Base-by-base conservation (phyloP, 2,113 vertebrate species). In the Tonatia bakeri region DNA sequence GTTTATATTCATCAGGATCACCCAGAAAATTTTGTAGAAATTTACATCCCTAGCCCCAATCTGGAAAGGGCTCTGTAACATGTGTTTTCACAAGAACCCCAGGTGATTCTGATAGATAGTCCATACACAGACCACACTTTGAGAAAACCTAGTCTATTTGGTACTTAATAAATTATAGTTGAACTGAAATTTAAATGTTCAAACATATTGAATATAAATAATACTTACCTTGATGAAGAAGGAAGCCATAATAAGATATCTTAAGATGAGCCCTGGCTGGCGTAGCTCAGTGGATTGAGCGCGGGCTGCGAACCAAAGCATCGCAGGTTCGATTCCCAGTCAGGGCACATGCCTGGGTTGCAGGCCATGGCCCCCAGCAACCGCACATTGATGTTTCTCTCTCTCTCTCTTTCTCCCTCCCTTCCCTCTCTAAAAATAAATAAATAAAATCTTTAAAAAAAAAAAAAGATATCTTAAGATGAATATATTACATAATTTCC, bases 401-500 rank as follows among this genome's bases (percentile, higher is more conserved):
- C n/a, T n/a, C n/a, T n/a, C n/a, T n/a, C n/a, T n/a, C n/a, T n/a
- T n/a, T n/a, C n/a, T n/a, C n/a, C n/a, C n/a, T n/a, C n/a, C n/a
- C n/a, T n/a, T n/a, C n/a, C n/a, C n/a, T n/a, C n/a, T n/a, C n/a
- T n/a, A n/a, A n/a, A n/a, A n/a, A n/a, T n/a, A n/a, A n/a, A n/a
- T n/a, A n/a, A n/a, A n/a, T n/a, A n/a, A n/a, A n/a, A n/a, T n/a
- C n/a, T n/a, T n/a, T n/a, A n/a, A n/a, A n/a, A n/a, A n/a, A n/a
- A n/a, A n/a, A n/a, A n/a, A n/a, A 83, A 89, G 88, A 64, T 52
- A 96, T 24, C 76, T 38, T 52, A 91, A 95, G 24, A 91, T 52
- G 10, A 56, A 36, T 36, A 65, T 80, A 50, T 52, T 64, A 45
- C 10, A 33, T 77, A 92, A 77, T 86, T 91, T 47, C 26, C 5